These are phyloP conservation scores for Trissolcus basalis DNA, from an alignment of 1,140 invertebrate species.

Conservation along the genomic window DNA sequence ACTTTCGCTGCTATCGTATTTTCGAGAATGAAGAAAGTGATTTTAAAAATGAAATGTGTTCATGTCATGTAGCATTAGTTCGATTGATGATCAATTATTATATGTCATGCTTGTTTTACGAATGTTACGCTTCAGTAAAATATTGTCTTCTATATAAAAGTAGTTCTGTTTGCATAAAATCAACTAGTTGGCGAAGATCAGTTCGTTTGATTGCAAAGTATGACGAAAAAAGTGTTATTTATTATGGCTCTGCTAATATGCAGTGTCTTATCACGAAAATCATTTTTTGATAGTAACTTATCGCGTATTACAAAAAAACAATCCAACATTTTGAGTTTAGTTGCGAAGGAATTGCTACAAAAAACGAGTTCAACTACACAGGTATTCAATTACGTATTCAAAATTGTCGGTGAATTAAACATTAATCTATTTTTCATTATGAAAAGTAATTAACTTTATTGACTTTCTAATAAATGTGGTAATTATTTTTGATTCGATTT, in stretches of 20 bases:
- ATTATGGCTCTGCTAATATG: constrained; percentile 48
- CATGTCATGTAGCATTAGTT: no score
- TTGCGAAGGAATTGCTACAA: constrained; percentile 81
- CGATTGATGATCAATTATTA: no score
- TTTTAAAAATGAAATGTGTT: no score
- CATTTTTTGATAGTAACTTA: constrained; percentile 23
- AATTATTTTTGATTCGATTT: constrained; percentile 6
- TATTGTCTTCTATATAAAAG: background rate
- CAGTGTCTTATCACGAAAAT: constrained; percentile 47
- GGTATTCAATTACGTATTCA: constrained; percentile 18
- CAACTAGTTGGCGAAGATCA: background rate
- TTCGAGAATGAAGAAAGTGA: no score
- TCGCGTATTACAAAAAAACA: constrained; percentile 35
- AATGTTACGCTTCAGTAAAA: no score
- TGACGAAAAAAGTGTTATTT: constrained; percentile 42
- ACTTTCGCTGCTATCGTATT: no score
- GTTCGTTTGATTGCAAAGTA: constrained; percentile 14
- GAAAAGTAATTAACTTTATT: background rate
- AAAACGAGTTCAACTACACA: constrained; percentile 80
- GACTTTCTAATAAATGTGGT: background rate
- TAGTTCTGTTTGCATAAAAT: background rate
- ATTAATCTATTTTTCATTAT: background rate
- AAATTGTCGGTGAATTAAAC: background rate
- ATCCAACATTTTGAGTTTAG: constrained; percentile 76
- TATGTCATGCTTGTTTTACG: no score